Base-by-base conservation (phyloP, 2,888 invertebrate genomes). In the Suillia variegata region DNA sequence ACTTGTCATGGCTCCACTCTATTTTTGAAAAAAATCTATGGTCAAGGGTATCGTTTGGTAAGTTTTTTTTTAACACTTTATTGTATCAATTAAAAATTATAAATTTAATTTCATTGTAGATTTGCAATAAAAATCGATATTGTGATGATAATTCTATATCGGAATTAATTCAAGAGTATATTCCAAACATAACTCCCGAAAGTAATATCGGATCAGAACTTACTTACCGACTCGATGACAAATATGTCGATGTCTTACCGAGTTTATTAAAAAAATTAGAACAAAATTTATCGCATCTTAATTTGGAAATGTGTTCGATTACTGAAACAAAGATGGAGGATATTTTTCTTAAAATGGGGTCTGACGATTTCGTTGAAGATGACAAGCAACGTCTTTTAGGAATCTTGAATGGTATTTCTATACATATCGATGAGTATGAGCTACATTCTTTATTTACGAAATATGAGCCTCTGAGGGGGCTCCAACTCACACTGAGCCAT, bases 301-400 rank as follows among this genome's bases (percentile, higher is more conserved):
- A 87, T 15, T 87, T 91, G 57, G 85, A 86, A 53, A 90, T 91
- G 76, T 94, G 90, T 75, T 93, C 94, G 2, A 87, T 93, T 21
- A 87, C 90, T 1, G 87, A 93, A 18, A 93, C 93, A 0, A 92
- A 93, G 0, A 84, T 94, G 81, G 94, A 94, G 82, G 94, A 94
- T 82, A 93, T 94, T 0, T 93, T 93, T 74, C 86, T 92, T 84
- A 88, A 87, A 2, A 70, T 72, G 26, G 76, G 71, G 1, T 61
- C 67, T 50, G 70, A n/a, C n/a, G 38, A 69, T 53, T 59, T 65
- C 1, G 59, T 42, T 1, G 66, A 70, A 17, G 10, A 13, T 31
- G 20, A 52, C 2, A 13, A 33, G 1, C 38, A 42, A 13, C 48
- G 22, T 24, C 13, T 26, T 17, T 45, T 42, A 4, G 34, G 53